Percentiles rank a stretch among this genome's conserved stretches.
Conservation (phyloP, 2,113 vertebrate species). For the Tricholaema leucomelas region DNA sequence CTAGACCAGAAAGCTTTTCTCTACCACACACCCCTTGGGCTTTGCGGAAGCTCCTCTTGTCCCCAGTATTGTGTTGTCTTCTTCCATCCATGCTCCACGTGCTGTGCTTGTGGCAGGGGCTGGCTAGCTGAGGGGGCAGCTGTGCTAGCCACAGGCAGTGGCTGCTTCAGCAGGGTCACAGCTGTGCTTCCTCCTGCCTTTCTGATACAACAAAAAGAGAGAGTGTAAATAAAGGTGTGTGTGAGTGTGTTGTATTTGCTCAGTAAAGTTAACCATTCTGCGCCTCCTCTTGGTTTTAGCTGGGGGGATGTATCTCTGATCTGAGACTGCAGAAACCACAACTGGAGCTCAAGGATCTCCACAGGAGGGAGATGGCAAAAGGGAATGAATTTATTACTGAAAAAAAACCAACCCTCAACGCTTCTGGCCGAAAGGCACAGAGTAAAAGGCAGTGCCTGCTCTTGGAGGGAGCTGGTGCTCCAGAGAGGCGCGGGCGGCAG, state of each 20-base stretch:
- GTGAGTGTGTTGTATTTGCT: neutral
- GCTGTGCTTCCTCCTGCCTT: conserved; percentile 6
- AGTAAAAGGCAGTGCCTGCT: neutral
- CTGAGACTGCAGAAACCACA: neutral
- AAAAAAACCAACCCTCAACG: no score
- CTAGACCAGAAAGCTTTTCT: conserved; percentile 12
- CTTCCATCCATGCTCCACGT: neutral
- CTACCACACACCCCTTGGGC: neutral
- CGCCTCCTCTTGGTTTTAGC: neutral
- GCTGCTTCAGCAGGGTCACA: neutral
- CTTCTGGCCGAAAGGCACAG: neutral
- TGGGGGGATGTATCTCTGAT: neutral
- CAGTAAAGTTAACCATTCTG: neutral
- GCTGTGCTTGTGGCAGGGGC: neutral
- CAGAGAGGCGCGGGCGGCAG: neutral
- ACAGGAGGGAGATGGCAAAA: neutral
- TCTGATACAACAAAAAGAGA: neutral
- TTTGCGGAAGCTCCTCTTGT: neutral
- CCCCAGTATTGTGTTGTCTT: neutral
- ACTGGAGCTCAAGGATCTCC: neutral
- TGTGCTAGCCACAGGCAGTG: neutral
- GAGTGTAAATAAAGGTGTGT: neutral
- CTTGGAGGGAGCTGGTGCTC: neutral
- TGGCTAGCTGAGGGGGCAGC: neutral
- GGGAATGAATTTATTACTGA: neutral